Base-by-base conservation (phyloP, 2,113 vertebrate genomes). In the Heterochromis multidens region DNA sequence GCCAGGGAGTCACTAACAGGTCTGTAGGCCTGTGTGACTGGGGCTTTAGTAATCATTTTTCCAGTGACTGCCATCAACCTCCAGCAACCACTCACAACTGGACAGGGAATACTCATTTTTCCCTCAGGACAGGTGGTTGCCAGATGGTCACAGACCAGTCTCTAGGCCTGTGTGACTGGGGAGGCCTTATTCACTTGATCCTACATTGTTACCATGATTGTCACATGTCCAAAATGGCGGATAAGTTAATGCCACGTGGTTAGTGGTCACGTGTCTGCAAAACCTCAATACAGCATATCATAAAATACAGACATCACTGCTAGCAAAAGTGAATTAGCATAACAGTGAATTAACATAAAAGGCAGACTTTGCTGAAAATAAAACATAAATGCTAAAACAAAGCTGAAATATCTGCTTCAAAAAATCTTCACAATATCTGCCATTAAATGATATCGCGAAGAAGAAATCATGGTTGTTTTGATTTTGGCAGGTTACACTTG, bases 401-500 rank as follows among this genome's bases (percentile, higher is more conserved):
- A 3, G 13, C 23, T 27, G 12, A 49, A 56, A 52, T 25, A 43
- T 59, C 37, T n/a, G 25, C 10, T 37, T 59, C 8, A 29, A 40
- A 70, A 63, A 80, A 61, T 31, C 7, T 13, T 43, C 37, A 79
- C 57, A 31, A 29, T 43, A 79, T 79, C 40, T 79, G 43, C 23
- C 57, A 79, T 29, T 12, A 31, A 8, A 29, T 9, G 2, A 59
- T 29, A 77, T 58, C 17, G 74, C 4, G 2, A 63, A 33, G 29
- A n/a, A 58, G n/a, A 81, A 83, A 84, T 37, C 31, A 56, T 86
- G 78, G 77, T 84, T 88, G 83, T 88, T 93, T 91, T 87, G 81
- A 87, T 76, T 89, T 89, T 90, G 87, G 88, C 89, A 91, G 52
- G 81, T 81, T 54, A 25, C 60, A 77, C 59, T 83, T 90, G 80